Percentiles rank a stretch among this genome's conserved stretches.
Conservation (phyloP, 2,888 invertebrate species). For the Tetrapedia diversipes region DNA sequence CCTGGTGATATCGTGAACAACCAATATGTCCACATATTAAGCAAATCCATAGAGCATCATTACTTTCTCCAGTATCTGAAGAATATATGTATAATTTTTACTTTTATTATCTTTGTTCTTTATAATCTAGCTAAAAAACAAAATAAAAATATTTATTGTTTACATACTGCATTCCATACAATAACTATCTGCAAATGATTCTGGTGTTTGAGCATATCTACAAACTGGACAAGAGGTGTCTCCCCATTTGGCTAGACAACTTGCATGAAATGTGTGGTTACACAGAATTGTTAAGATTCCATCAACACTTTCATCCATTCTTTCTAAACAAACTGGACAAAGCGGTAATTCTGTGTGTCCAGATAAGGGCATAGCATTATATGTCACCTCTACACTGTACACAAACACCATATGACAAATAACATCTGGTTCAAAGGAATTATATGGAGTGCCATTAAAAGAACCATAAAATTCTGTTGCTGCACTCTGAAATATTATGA, state of each 20-base stretch:
- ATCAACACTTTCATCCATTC: conserved; percentile 99
- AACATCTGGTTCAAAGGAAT: conserved; percentile 95
- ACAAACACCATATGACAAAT: conserved; percentile 98
- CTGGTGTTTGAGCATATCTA: conserved; percentile 93
- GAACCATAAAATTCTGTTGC: conserved; percentile 96
- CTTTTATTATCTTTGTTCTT: conserved; percentile 19
- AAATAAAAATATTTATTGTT: not conserved
- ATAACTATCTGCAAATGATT: conserved; percentile 88
- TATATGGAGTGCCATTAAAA: conserved; percentile 96
- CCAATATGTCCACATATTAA: conserved; percentile 99
- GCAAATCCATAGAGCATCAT: conserved; percentile 98
- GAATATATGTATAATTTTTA: conserved; percentile 26
- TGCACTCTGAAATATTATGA: conserved; percentile 84
- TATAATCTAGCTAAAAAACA: not conserved
- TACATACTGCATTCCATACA: conserved; percentile 88
- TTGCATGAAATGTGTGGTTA: conserved; percentile 98
- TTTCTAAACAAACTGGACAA: conserved; percentile 97
- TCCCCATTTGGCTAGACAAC: conserved; percentile 97
- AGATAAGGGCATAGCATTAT: conserved; percentile 89
- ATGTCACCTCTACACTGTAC: conserved; percentile 93
- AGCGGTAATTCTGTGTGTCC: conserved; percentile 97
- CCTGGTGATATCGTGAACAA: conserved; percentile 95
- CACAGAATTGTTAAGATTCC: conserved; percentile 98
- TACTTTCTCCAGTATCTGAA: conserved; percentile 82
- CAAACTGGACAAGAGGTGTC: conserved; percentile 99